Evolutionary conservation across 1,140 invertebrate genomes (phyloP), one percentile per base, ranked within the genome.

Genomic region (Carcinoscorpius rotundicauda): DNA sequence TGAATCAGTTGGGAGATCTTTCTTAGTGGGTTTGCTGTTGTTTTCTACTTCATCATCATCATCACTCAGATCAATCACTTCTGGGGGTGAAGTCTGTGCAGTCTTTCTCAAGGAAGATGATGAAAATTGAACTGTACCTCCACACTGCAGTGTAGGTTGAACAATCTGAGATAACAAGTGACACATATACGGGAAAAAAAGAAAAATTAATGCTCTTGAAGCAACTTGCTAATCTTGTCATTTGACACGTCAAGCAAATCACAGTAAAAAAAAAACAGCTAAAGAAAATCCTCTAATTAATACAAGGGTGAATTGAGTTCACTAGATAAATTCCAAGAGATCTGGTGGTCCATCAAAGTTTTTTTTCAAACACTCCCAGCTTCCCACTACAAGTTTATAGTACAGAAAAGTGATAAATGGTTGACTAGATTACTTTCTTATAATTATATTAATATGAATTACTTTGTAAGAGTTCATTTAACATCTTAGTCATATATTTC

Each of bases 41-140:
- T 29, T 29, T 2, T 29, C 29, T 29, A 57, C 48, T 8, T 11
- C 63, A 6, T 68, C 66, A 60, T 65, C 64, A 52, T 68, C 66
- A 65, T 68, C 66, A 68, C 66, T 68, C 52, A 68, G 63, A 52
- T 68, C 66, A 49, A 68, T 68, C 4, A 68, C 64, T 58, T 68
- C 66, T 51, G 66, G 66, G 29, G 64, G 60, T 58, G 63, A 62
- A 51, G 60, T 51, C 10, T 62, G 60, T 4, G 58, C 10, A 60
- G 64, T 8, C 61, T 49, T 67, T 11, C 61, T 59, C 49, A 51
- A n/a, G 9, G 65, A 29, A 62, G 56, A 64, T 52, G 66, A 56
- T 65, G 63, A 58, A 56, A 64, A 68, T 57, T 64, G 62, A 11
- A 68, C 66, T n/a, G 66, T 68, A 60, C 66, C 66, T n/a, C 66